phyloP scores from a whole-genome alignment of 2,888 invertebrate genomes.

The Priocnemis perturbator region DNA sequence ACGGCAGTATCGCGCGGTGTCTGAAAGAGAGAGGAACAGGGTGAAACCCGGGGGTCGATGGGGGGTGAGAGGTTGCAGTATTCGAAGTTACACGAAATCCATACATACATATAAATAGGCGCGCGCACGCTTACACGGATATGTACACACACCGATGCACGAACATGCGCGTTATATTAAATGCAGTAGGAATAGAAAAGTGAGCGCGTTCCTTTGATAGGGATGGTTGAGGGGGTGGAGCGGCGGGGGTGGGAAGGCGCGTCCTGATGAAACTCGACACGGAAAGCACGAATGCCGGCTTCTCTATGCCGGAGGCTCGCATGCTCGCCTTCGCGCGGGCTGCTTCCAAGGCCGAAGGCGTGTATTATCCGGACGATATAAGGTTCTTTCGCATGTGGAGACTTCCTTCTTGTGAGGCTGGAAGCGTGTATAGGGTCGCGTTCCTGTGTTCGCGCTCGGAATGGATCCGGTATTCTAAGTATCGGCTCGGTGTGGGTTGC shows the following conservation, averaged over 20 bases:
- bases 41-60: neutral
- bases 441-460: too few relatives aligned
- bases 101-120: too few relatives aligned
- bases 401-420: neutral
- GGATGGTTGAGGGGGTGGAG: neutral
- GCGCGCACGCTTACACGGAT: too few relatives aligned
- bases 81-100: too few relatives aligned
- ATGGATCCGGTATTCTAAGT: too few relatives aligned
- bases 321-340: neutral
- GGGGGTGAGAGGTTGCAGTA: constrained; percentile 11
- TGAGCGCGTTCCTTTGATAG: constrained; percentile 45
- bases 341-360: constrained; percentile 13
- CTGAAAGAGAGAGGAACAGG: neutral
- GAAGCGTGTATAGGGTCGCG: neutral
- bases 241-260: neutral
- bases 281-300: constrained; percentile 32
- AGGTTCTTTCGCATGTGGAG: neutral
- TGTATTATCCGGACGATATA: constrained; percentile 6
- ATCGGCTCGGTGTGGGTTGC: too few relatives aligned
- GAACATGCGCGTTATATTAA: neutral
- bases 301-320: neutral
- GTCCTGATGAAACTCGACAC: constrained; percentile 53
- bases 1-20: too few relatives aligned
- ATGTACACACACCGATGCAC: too few relatives aligned
- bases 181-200: constrained; percentile 35